A percentile compares a stretch with the other conserved stretches of the same genome.
These are phyloP conservation scores for Siderastrea radians DNA, from an alignment of 92 coral and sea anemone genomes.

Conservation along the genomic window DNA sequence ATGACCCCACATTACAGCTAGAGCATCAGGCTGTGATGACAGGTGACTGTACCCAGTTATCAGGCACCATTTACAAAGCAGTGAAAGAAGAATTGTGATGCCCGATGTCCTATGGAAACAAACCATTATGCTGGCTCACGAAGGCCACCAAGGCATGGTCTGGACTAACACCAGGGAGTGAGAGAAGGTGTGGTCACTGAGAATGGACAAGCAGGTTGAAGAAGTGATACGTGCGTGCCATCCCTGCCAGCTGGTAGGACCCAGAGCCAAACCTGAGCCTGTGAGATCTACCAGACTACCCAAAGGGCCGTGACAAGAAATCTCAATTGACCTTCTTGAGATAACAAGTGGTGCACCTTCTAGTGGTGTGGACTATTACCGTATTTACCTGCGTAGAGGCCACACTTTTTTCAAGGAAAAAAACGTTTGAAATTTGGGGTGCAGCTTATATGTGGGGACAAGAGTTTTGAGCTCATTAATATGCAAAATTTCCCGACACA, in stretches of 20 bases:
- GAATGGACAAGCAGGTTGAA: slow-evolving; percentile 69
- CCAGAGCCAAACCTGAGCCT: slow-evolving; percentile 70
- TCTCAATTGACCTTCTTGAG: neutral
- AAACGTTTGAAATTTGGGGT: too few species aligned
- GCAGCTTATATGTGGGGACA: too few species aligned
- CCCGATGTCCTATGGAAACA: slow-evolving; percentile 55
- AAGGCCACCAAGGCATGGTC: slow-evolving; percentile 54
- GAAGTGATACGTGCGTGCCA: slow-evolving; percentile 40
- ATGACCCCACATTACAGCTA: slow-evolving; percentile 11
- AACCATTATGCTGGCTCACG: slow-evolving; percentile 42
- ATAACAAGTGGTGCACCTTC: neutral
- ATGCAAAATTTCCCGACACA: too few species aligned
- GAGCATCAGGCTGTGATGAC: slow-evolving; percentile 18
- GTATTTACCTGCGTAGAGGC: too few species aligned
- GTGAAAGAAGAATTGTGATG: slow-evolving; percentile 50
- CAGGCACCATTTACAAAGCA: slow-evolving; percentile 47
- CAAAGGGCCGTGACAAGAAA: neutral
- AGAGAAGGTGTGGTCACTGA: slow-evolving; percentile 42
- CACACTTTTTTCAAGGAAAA: too few species aligned
- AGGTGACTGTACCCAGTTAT: slow-evolving; percentile 22
- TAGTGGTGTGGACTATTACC: slow-evolving; percentile 3
- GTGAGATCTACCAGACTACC: neutral
- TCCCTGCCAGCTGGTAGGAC: slow-evolving; percentile 71
- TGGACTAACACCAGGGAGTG: slow-evolving; percentile 23
- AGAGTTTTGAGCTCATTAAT: too few species aligned